Percentiles rank a stretch among this genome's conserved stretches.
phyloP scores from a whole-genome alignment of 2,797 vertebrate genomes.

The Oreochromis grahami region DNA sequence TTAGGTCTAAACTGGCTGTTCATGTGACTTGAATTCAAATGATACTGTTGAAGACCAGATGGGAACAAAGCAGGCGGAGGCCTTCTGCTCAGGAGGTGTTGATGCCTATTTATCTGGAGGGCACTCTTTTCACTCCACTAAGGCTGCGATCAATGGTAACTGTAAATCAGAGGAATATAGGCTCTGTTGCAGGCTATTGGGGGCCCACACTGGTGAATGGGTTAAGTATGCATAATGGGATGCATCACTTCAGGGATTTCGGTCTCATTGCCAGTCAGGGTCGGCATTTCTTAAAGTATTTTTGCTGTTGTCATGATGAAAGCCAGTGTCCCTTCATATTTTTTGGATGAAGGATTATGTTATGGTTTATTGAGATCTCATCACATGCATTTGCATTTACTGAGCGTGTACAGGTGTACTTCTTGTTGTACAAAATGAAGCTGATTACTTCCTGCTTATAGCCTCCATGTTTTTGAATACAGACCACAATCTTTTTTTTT shows the following conservation, averaged over 20 bases:
- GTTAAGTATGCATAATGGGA: background rate
- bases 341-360: background rate
- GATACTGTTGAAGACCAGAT: background rate
- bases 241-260: background rate
- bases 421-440: background rate
- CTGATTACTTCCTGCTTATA: background rate
- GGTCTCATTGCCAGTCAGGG: background rate
- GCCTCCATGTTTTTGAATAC: background rate
- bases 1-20: background rate
- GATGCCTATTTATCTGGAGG: background rate
- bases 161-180: background rate
- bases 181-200: background rate
- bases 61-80: background rate
- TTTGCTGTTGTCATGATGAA: background rate
- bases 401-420: background rate
- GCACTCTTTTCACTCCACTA: background rate
- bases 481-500: background rate
- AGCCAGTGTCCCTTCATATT: background rate
- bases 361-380: background rate
- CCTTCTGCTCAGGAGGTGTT: background rate
- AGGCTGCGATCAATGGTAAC: background rate
- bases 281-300: background rate
- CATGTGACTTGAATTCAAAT: constrained; percentile 30
- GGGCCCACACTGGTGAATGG: constrained; percentile 9
- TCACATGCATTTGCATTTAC: background rate